Evolutionary conservation across 2,888 invertebrate genomes (phyloP), one percentile per base, ranked within the genome.

Genomic region (Myathropa florea): DNA sequence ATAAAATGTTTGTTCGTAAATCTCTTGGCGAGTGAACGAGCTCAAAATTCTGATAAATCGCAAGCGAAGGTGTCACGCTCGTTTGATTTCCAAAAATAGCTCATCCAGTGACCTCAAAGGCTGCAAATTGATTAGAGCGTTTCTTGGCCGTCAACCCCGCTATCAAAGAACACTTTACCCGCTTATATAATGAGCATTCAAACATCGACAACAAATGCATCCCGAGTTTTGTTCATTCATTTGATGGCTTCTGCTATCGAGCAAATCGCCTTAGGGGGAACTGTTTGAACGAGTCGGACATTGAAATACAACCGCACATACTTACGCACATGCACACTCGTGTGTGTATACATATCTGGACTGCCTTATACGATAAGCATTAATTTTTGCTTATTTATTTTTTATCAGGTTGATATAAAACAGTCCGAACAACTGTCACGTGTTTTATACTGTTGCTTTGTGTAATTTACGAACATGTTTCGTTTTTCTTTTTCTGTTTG

Each of bases 351-450:
- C 21, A 68, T 77, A 71, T 55, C 68, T 77, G 26, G 68, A 61
- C 55, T 55, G 53, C 63, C 28, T 68, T 77, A 70, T 14, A 36
- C 26, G 77, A 77, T 77, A 77, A 70, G 24, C 57, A 30, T 18
- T 46, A 3, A 46, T 46, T n/a, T 46, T 46, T n/a, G 39, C 39
- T 39, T 3, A 39, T 39, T 46, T 46, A 0, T 46, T 46, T 46
- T 46, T 55, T 77, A 39, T 70, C 55, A 61, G 28, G 36, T 46
- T 63, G 70, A 70, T 23, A 77, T 24, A 60, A 23, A 67, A 18
- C 57, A 68, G 76, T 60, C 60, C 55, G 33, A 21, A 63, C 71
- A 77, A 61, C 61, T 68, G 67, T 76, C 68, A 76, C 70, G 67
- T 71, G 78, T 36, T 36, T 61, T 21, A n/a, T 4, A 57, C 53